Base-by-base conservation (phyloP, 2,797 vertebrate genomes). In the Danio kyathit region DNA sequence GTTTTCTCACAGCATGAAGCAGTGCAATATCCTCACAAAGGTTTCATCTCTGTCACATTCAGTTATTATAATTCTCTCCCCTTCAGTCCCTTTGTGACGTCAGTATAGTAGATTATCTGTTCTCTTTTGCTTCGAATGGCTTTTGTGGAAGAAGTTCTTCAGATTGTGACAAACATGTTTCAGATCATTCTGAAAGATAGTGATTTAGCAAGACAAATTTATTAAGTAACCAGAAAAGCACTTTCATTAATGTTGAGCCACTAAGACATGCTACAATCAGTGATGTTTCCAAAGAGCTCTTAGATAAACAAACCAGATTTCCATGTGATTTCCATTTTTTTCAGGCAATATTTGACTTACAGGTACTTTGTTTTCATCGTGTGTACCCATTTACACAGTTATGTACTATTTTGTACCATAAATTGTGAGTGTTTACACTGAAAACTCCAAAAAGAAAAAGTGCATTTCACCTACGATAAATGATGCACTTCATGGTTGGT, bases 1-100 rank as follows among this genome's bases (percentile, higher is more conserved):
- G 19, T 81, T 81, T 83, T 78, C 69, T 59, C 70, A 64, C 81
- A 75, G 81, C 74, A 83, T 78, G 74, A 46, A 49, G 57, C 81
- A 67, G 48, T 46, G 56, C 61, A 59, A 83, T 77, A 41, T 46
- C 46, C 63, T 80, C 29, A 40, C 54, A 73, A 79, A 71, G n/a
- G 63, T 79, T 70, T 83, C 69, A 70, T 74, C 56, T 48, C 74
- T 8, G 49, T 83, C 56, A 78, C 56, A 81, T 78, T 74, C 43
- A 43, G 57, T 19, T 29, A 72, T 19, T 29, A 72, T 80, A 77
- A 56, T 74, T 66, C 8, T 21, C 19, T 77, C 63, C 67, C 63
- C 46, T 72, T 17, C 56, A 64, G 69, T 48, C 66, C 56, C 29
- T 41, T 43, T 71, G 71, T 77, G 70, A 78, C 40, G 4, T 57